These are phyloP conservation scores for Hydractinia echinata DNA, from an alignment of 30 jellyfish, hydroid and myxozoan species.

Conservation along the genomic window DNA sequence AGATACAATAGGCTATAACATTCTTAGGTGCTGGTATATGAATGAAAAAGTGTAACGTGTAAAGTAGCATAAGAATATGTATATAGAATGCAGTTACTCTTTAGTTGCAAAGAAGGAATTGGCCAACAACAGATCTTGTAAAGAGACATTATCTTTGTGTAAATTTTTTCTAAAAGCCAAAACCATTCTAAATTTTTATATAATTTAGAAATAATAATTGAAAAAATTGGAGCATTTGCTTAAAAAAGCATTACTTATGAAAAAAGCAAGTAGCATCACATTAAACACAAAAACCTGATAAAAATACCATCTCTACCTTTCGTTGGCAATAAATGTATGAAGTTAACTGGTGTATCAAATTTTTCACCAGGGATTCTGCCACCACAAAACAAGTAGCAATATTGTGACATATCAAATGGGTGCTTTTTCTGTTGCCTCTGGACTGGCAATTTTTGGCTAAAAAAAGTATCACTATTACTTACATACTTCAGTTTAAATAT, in stretches of 20 bases:
- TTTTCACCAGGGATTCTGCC: slow-evolving; percentile 73
- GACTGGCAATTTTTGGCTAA: slow-evolving; percentile 58
- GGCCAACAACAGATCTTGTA: too few relatives aligned
- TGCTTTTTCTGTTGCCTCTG: slow-evolving; percentile 19
- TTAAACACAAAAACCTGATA: background rate
- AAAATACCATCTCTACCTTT: slow-evolving; percentile 2
- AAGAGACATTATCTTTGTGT: too few relatives aligned
- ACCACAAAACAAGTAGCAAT: slow-evolving; percentile 37
- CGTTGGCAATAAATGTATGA: slow-evolving; percentile 26
- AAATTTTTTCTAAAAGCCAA: too few relatives aligned
- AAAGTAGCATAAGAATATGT: too few relatives aligned
- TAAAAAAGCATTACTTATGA: background rate
- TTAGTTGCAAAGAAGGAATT: too few relatives aligned
- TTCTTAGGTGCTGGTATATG: too few relatives aligned
- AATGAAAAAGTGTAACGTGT: too few relatives aligned
- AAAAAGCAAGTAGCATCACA: background rate
- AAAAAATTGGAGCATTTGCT: background rate
- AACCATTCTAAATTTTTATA: background rate
- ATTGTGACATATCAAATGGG: slow-evolving; percentile 56
- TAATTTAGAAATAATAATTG: background rate
- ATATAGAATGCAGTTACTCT: too few relatives aligned
- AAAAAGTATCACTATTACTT: background rate
- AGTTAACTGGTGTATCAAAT: slow-evolving; percentile 33
- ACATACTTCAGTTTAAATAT: background rate
- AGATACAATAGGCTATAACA: too few relatives aligned